Evolutionary conservation across 2,888 invertebrate species (phyloP), one percentile per base, ranked within the genome.

Genomic region (Pterostichus madidus): DNA sequence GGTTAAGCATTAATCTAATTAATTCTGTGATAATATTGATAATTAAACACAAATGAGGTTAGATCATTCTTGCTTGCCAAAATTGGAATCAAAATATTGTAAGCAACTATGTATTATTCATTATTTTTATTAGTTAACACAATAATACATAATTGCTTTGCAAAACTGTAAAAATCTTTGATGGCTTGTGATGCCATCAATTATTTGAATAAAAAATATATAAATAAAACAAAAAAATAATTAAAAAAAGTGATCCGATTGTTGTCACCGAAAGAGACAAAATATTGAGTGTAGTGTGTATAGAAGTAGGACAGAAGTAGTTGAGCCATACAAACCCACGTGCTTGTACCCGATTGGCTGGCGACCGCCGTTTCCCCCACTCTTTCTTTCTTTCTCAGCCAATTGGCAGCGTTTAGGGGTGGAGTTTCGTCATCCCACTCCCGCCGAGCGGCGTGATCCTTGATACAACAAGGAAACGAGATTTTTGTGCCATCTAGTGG

Each of bases 401-500:
- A 71, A 56, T 83, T 73, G 79, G 75, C 79, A 61, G 77, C 73
- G 76, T 61, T 59, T 76, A 73, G 61, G 56, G 79, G 75, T 56
- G 79, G 59, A 68, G 77, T 73, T 71, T 79, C 79, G 79, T 79
- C 71, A 59, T 71, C 68, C 64, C 79, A 76, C 73, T 73, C 49
- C 73, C 49, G 44, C 79, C 68, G 76, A 49, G 53, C 80, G 59
- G 77, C 81, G 56, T 61, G 79, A 53, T 84, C 84, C 79, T 81
- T 84, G 84, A 84, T 83, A 84, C 75, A 84, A 84, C 83, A 84
- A 84, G 82, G 84, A 84, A 78, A 84, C 84, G 81, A 84, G 81
- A 84, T 81, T 81, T 79, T 81, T 61, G 80, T 81, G 84, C 84
- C 80, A 80, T 71, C 80, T 80, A 80, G 53, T 31, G 80, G 80